Evolutionary conservation across 2,888 invertebrate genomes (phyloP).

Genomic region (Chromoteleia sp.): DNA sequence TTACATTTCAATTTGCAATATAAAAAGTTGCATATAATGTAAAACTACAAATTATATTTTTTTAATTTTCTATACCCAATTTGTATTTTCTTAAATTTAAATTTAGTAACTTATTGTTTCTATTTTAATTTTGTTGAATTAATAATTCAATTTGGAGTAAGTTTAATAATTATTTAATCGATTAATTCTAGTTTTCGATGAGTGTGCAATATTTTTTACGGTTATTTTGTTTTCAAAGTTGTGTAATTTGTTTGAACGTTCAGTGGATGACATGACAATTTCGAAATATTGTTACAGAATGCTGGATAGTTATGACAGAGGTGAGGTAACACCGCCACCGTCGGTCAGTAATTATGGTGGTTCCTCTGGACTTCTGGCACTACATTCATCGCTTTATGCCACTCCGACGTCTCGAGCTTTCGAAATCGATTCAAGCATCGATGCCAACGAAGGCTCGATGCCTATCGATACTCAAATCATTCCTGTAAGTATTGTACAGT

Average conservation of each 20-base stretch:
- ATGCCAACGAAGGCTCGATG: slow-evolving; percentile 82
- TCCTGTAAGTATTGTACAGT: slow-evolving; percentile 76
- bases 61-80: too few species aligned
- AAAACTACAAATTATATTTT: too few species aligned
- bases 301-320: slow-evolving; percentile 84
- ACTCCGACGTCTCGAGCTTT: slow-evolving; percentile 81
- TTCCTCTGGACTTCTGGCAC: slow-evolving; percentile 81
- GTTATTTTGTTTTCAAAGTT: background rate
- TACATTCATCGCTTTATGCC: slow-evolving; percentile 83
- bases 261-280: slow-evolving; percentile 14
- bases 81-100: too few species aligned
- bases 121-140: too few species aligned
- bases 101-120: too few species aligned
- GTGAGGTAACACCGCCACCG: slow-evolving; percentile 83
- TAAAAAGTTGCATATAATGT: too few species aligned
- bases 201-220: background rate
- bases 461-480: slow-evolving; percentile 84
- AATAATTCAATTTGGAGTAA: too few species aligned
- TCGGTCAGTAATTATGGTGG: slow-evolving; percentile 82
- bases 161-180: too few species aligned
- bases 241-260: too few species aligned
- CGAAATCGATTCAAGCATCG: slow-evolving; percentile 83
- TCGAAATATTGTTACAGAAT: slow-evolving; percentile 79
- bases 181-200: background rate
- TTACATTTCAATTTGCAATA: too few species aligned